Conservation (phyloP, 2,888 invertebrate species). For the Galerucella pusilla region DNA sequence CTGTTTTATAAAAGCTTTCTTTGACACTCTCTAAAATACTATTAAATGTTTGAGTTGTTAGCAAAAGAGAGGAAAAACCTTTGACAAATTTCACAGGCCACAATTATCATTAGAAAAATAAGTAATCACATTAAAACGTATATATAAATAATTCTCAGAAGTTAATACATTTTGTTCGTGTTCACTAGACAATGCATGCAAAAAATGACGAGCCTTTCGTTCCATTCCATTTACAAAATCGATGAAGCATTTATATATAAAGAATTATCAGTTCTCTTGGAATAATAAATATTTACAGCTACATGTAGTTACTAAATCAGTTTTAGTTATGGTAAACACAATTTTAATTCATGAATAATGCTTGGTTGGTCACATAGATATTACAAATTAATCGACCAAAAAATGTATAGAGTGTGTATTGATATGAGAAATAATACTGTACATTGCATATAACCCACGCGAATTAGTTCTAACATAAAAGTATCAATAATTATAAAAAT, state of each 20-base stretch:
- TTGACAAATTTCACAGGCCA: neutral
- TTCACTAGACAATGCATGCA: slow-evolving; percentile 8
- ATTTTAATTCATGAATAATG: neutral
- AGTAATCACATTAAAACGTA: neutral
- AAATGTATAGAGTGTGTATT: too few relatives aligned
- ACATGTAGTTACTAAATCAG: neutral
- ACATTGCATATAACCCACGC: too few relatives aligned
- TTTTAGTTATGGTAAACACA: slow-evolving; percentile 2
- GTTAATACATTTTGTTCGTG: neutral
- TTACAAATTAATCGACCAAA: neutral
- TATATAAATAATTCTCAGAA: neutral
- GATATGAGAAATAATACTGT: too few relatives aligned
- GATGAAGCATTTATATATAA: slow-evolving; percentile 4
- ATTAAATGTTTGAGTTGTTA: neutral
- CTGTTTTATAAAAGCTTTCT: neutral
- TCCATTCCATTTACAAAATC: slow-evolving; percentile 15
- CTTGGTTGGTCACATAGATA: neutral
- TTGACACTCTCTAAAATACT: neutral
- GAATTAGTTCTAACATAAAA: too few relatives aligned
- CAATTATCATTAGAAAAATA: neutral
- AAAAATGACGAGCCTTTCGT: slow-evolving; percentile 13
- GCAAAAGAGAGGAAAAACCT: neutral
- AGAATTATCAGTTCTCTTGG: neutral
- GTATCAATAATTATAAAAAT: too few relatives aligned
- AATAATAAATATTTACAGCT: slow-evolving; percentile 3